Conservation (phyloP, 2,797 vertebrate genomes). For the Karalla daura region DNA sequence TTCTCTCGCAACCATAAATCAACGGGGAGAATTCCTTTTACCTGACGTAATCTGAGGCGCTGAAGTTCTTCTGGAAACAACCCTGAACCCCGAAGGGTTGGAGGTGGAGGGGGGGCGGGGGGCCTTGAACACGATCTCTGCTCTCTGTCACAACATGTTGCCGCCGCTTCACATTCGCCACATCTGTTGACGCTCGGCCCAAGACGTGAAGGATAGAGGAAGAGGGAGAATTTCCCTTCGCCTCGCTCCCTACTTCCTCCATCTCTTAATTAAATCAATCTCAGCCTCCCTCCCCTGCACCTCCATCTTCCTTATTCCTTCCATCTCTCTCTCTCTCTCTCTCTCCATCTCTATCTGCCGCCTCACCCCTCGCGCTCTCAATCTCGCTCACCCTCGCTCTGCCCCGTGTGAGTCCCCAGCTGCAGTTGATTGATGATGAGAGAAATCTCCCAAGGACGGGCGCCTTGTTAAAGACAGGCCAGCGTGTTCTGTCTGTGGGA, state of each 20-base stretch:
- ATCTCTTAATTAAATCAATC: conserved; percentile 67
- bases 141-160: conserved; percentile 22
- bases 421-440: conserved; percentile 76
- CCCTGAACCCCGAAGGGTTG: no score
- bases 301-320: conserved; percentile 19
- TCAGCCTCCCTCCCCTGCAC: conserved; percentile 25
- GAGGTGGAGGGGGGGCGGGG: no score
- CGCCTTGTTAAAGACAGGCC: conserved; percentile 71
- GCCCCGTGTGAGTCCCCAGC: conserved; percentile 54
- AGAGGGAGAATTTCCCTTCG: conserved; percentile 28
- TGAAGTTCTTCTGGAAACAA: conserved; percentile 20
- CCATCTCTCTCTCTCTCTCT: conserved; percentile 20
- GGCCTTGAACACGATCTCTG: neutral
- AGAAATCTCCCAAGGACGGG: conserved; percentile 75
- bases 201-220: conserved; percentile 33
- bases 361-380: conserved; percentile 31
- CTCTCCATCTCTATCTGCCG: no score
- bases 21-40: conserved; percentile 5
- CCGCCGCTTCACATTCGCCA: conserved; percentile 41
- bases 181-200: conserved; percentile 14
- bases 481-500: conserved; percentile 50
- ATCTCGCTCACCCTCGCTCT: conserved; percentile 53
- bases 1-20: conserved; percentile 45
- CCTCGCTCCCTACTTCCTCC: conserved; percentile 51
- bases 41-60: conserved; percentile 18